These are phyloP conservation scores for Cheumatopsyche charites DNA, from an alignment of 1,140 invertebrate genomes.

Conservation along the genomic window DNA sequence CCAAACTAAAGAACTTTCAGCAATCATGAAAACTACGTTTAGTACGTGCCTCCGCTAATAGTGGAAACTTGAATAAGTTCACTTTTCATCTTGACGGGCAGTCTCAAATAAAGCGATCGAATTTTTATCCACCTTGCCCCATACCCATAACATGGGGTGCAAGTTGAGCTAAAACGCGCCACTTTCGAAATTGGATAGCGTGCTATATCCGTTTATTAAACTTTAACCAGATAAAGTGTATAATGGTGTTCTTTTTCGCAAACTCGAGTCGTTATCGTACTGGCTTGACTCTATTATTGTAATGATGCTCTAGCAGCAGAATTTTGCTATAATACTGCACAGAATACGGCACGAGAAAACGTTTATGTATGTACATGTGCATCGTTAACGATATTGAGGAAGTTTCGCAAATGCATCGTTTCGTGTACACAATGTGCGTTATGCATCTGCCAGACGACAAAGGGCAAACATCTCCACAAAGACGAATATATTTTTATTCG, in stretches of 20 bases:
- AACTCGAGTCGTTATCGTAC: too few species aligned
- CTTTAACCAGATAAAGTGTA: too few species aligned
- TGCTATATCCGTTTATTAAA: too few species aligned
- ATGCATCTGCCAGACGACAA: neutral
- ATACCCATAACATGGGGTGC: too few species aligned
- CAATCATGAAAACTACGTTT: slow-evolving; percentile 22
- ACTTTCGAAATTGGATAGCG: too few species aligned
- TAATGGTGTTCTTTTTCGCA: too few species aligned
- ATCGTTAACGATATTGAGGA: slow-evolving; percentile 23
- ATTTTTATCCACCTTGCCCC: neutral
- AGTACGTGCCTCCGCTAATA: slow-evolving; percentile 12
- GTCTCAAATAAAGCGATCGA: neutral
- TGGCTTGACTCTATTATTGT: neutral
- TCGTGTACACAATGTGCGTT: neutral
- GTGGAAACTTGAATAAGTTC: neutral
- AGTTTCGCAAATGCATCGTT: slow-evolving; percentile 7
- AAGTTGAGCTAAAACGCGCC: too few species aligned
- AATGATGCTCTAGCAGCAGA: neutral
- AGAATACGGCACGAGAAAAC: slow-evolving; percentile 11
- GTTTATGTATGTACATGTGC: slow-evolving; percentile 3
- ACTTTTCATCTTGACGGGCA: neutral
- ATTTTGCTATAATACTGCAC: slow-evolving; percentile 12
- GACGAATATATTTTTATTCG: too few species aligned
- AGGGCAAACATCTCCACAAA: neutral
- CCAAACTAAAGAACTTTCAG: slow-evolving; percentile 8